phyloP scores from a whole-genome alignment of 2,888 invertebrate genomes.

The Ophraella communa region DNA sequence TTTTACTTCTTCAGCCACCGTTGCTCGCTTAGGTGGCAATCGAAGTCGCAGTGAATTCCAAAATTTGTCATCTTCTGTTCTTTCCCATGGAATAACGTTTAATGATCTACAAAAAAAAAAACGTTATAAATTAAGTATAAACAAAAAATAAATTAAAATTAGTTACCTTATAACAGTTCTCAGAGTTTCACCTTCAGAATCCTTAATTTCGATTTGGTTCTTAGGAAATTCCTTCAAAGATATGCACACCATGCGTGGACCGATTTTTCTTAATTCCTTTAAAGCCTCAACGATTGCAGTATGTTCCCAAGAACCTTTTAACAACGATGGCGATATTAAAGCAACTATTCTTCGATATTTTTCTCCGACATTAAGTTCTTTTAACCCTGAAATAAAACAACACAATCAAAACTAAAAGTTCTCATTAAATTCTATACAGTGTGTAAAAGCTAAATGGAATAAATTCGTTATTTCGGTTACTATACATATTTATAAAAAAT shows the following conservation, averaged over 20 bases:
- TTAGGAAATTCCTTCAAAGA: constrained; percentile 59
- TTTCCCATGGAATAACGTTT: constrained; percentile 63
- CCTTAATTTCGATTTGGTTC: constrained; percentile 53
- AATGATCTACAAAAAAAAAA: constrained; percentile 48
- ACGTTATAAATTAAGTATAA: too few species aligned
- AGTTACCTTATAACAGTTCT: constrained; percentile 11
- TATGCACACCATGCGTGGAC: constrained; percentile 55
- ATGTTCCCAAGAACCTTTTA: constrained; percentile 61
- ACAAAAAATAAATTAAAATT: not conserved
- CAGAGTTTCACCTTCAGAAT: constrained; percentile 62
- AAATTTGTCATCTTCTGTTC: constrained; percentile 60
- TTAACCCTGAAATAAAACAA: constrained; percentile 66
- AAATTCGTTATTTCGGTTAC: too few species aligned
- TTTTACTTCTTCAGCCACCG: constrained; percentile 21
- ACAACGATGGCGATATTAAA: constrained; percentile 60
- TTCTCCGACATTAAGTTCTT: constrained; percentile 64
- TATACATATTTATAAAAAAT: too few species aligned
- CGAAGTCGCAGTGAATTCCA: constrained; percentile 71
- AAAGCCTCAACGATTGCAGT: constrained; percentile 57
- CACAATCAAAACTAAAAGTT: too few species aligned
- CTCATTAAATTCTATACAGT: too few species aligned
- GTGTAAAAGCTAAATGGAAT: too few species aligned
- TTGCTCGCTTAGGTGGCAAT: constrained; percentile 65
- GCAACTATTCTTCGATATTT: constrained; percentile 62
- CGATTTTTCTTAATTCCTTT: constrained; percentile 59